Conservation (phyloP, 2,888 invertebrate species). For the Globia sparganii region DNA sequence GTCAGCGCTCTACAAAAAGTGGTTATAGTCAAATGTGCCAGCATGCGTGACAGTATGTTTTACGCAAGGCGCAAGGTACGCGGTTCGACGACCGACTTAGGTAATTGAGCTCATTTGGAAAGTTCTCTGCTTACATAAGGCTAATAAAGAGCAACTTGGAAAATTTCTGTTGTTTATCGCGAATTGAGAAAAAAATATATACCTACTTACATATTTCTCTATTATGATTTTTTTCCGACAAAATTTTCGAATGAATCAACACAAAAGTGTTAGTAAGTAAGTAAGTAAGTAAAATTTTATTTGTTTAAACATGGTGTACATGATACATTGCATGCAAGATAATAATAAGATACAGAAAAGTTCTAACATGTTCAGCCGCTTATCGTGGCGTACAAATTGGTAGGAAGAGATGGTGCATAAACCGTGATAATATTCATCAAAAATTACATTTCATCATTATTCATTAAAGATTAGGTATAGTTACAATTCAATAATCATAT, state of each 20-base stretch:
- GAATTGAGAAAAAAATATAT: background rate
- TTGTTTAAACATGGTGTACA: too few species aligned
- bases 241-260: background rate
- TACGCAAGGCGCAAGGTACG: conserved; percentile 33
- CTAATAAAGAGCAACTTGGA: conserved; percentile 7
- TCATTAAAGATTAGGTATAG: too few species aligned
- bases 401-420: too few species aligned
- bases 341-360: too few species aligned
- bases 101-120: conserved; percentile 57
- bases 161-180: conserved; percentile 5
- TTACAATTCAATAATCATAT: too few species aligned
- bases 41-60: conserved; percentile 55
- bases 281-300: too few species aligned
- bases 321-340: too few species aligned
- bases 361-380: too few species aligned
- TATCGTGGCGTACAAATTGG: too few species aligned
- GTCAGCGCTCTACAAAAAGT: conserved; percentile 26
- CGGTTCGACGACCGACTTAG: conserved; percentile 57
- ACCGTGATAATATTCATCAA: too few species aligned
- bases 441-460: too few species aligned
- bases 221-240: background rate
- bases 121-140: conserved; percentile 51
- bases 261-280: too few species aligned
- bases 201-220: background rate
- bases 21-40: conserved; percentile 38